Evolutionary conservation across 2,888 invertebrate species (phyloP).

Genomic region (Aleiodes testaceus): DNA sequence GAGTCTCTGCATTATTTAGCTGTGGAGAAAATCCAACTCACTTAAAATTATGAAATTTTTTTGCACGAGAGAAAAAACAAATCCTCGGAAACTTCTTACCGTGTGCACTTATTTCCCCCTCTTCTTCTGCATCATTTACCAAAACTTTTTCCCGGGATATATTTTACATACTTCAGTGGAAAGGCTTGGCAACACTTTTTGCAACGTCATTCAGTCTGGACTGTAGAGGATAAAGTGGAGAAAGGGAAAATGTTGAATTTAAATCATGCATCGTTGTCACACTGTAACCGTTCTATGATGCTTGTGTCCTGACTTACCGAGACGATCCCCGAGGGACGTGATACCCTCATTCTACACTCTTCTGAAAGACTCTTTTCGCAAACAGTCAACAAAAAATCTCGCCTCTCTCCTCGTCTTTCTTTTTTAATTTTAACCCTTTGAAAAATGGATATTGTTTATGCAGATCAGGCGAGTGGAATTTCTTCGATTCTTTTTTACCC

Average conservation of each 20-base stretch:
- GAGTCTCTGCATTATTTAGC: conserved; percentile 55
- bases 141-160: conserved; percentile 44
- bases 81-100: conserved; percentile 34
- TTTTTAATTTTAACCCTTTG: not conserved
- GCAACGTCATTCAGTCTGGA: conserved; percentile 16
- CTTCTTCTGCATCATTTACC: conserved; percentile 46
- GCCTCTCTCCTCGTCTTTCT: not conserved
- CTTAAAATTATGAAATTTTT: not conserved
- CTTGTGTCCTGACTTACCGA: conserved; percentile 32
- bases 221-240: conserved; percentile 12
- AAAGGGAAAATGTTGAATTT: conserved; percentile 25
- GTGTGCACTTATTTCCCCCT: conserved; percentile 32
- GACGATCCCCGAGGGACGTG: conserved; percentile 38
- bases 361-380: conserved; percentile 3
- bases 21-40: not conserved
- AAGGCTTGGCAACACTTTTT: conserved; percentile 42
- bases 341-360: conserved; percentile 32
- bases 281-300: conserved; percentile 24
- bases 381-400: not conserved
- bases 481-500: conserved; percentile 1
- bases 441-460: not conserved
- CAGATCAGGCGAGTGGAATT: not conserved
- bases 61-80: conserved; percentile 40
- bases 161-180: conserved; percentile 45
- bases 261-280: conserved; percentile 35